Evolutionary conservation across 2,888 invertebrate species (phyloP), one percentile per base, ranked within the genome.

Genomic region (Anorthoa munda): DNA sequence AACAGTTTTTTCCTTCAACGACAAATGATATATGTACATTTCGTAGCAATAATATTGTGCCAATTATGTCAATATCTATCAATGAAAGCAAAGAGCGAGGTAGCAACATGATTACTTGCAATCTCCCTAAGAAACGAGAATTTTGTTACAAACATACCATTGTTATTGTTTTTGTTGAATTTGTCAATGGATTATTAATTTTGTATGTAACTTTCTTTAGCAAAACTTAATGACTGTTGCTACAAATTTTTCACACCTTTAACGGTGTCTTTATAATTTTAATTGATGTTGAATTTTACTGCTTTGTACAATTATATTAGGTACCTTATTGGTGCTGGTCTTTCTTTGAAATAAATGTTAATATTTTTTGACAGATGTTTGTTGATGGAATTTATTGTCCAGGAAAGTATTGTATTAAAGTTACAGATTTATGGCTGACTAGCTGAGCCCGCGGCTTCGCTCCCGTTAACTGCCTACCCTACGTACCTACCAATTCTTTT

Each of bases 91-190:
- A 76, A 68, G 55, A 68, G 56, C 50, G 45, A 61, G 72, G 59
- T 56, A 61, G 69, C 45, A 67, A 76, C 55, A 50, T 73, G 65
- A 56, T 45, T 79, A 75, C 75, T 75, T 72, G 63, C 69, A 85
- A 63, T 60, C 61, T 48, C 48, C 18, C 50, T 75, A 85, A 76
- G 71, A 84, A 85, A 77, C 70, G 31, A 67, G 70, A 83, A 77
- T 79, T 70, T 78, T 58, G 50, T 83, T 85, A 86, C 76, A 84
- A 81, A 78, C 63, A 73, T 60, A 79, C 78, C 85, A 86, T 86
- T 86, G 83, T 86, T 83, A 66, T 71, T 56, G 80, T 86, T 79
- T 86, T 86, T 86, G 5, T 78, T 48, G 46, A 53, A 58, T 77
- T 66, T 67, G 72, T 75, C 81, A 77, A 77, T 75, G 39, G 61